These are phyloP conservation scores for Ichneumoninae sp. DNA, from an alignment of 2,888 invertebrate species.

Conservation along the genomic window DNA sequence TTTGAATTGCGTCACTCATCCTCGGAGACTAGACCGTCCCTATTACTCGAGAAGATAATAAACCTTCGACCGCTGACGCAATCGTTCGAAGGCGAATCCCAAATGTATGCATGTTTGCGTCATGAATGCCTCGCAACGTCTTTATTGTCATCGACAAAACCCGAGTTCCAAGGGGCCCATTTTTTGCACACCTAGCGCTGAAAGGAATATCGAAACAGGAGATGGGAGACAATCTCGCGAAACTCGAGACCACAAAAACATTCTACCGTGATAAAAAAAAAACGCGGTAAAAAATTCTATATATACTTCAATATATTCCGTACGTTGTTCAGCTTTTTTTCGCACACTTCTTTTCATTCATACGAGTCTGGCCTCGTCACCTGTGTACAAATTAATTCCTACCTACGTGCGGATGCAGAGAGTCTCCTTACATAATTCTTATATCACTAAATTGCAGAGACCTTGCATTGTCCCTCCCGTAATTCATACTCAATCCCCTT, in stretches of 20 bases:
- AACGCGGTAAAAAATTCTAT: neutral
- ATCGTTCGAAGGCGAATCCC: constrained; percentile 12
- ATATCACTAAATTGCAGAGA: constrained; percentile 41
- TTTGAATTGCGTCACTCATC: neutral
- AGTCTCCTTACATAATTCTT: constrained; percentile 37
- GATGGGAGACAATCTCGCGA: constrained; percentile 1
- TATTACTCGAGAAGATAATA: constrained; percentile 9
- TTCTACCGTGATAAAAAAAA: constrained; percentile 12
- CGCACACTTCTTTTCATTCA: constrained; percentile 20
- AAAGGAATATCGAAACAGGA: constrained; percentile 5
- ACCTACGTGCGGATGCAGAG: constrained; percentile 14
- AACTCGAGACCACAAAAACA: constrained; percentile 11
- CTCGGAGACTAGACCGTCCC: neutral
- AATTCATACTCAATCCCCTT: constrained; percentile 53
- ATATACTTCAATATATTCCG: neutral
- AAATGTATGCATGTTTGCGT: constrained; percentile 14
- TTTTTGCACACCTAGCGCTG: neutral
- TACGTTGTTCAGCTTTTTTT: constrained; percentile 2
- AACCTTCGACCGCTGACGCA: neutral
- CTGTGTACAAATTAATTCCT: constrained; percentile 43
- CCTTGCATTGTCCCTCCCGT: constrained; percentile 57
- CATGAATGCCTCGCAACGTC: constrained; percentile 9
- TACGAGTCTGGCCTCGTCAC: neutral
- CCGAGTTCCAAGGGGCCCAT: neutral
- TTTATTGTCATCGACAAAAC: constrained; percentile 11